These are phyloP conservation scores for Oncorhynchus mykiss DNA, from an alignment of 2,113 vertebrate species.

Conservation along the genomic window DNA sequence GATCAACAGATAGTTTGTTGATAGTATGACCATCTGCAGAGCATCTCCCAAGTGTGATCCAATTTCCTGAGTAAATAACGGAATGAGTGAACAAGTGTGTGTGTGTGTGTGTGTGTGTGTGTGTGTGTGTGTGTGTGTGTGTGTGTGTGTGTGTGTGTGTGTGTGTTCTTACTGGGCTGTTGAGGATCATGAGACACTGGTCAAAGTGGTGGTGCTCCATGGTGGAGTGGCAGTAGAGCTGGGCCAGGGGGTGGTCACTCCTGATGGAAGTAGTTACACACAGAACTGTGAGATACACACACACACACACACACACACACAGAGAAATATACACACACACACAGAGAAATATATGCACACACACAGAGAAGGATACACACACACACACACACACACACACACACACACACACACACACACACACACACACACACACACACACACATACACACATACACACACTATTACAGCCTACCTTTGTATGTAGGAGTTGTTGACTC, in stretches of 20 bases:
- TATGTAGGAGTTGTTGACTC: conserved; percentile 98
- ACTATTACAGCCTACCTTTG: conserved; percentile 73
- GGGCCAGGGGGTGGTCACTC: conserved; percentile 93
- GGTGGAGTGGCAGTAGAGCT: conserved; percentile 96
- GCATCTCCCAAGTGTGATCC: no score
- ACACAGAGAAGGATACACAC: conserved; percentile 15
- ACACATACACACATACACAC: no score
- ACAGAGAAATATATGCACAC: neutral
- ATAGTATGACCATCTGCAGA: no score
- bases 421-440: no score
- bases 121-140: conserved; percentile 18
- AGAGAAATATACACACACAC: neutral
- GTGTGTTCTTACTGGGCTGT: conserved; percentile 84
- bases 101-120: conserved; percentile 13
- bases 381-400: no score
- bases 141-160: conserved; percentile 6
- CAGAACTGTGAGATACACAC: neutral
- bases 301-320: conserved; percentile 13
- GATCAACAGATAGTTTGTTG: no score
- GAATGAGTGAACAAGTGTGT: neutral
- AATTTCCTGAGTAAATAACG: neutral
- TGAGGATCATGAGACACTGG: conserved; percentile 99
- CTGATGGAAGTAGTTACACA: conserved; percentile 62
- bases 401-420: no score
- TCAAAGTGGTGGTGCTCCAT: conserved; percentile 99